phyloP scores from a whole-genome alignment of 2,888 invertebrate genomes.

The Archips crataeganus region DNA sequence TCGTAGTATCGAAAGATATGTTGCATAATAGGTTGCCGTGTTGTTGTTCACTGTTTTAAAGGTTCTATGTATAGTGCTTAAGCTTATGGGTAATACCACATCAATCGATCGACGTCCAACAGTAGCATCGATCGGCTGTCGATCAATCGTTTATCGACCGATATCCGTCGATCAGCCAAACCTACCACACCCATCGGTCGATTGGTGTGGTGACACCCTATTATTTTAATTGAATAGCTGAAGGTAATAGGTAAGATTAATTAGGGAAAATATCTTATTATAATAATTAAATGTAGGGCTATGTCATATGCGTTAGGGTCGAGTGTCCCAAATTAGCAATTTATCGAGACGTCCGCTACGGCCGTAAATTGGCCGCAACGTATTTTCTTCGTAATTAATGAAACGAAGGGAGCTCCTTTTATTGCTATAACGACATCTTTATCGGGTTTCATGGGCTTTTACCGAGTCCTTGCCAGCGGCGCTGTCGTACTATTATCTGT shows the following conservation, averaged over 20 bases:
- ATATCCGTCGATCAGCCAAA: too few species aligned
- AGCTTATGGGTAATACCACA: too few species aligned
- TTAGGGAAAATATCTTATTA: background rate
- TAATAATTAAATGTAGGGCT: background rate
- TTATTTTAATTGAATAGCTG: background rate
- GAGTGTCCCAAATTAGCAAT: constrained; percentile 68
- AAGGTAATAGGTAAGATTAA: background rate
- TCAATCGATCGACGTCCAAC: too few species aligned
- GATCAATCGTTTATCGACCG: too few species aligned
- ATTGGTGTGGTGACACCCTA: too few species aligned
- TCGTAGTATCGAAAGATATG: too few species aligned
- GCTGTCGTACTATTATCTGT: constrained; percentile 48
- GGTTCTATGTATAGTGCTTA: too few species aligned
- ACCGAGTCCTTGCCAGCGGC: constrained; percentile 48
- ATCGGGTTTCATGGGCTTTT: constrained; percentile 66
- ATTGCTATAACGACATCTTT: constrained; percentile 74
- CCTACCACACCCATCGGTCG: too few species aligned
- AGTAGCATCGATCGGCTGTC: too few species aligned
- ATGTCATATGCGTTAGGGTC: constrained; percentile 53
- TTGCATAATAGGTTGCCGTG: too few species aligned
- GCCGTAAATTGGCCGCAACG: constrained; percentile 70
- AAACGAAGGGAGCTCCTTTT: constrained; percentile 64
- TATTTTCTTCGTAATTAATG: constrained; percentile 73
- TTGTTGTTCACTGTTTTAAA: background rate
- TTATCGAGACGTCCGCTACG: constrained; percentile 71